phyloP scores from a whole-genome alignment of 2,888 invertebrate species.

The Laspeyria flexula region DNA sequence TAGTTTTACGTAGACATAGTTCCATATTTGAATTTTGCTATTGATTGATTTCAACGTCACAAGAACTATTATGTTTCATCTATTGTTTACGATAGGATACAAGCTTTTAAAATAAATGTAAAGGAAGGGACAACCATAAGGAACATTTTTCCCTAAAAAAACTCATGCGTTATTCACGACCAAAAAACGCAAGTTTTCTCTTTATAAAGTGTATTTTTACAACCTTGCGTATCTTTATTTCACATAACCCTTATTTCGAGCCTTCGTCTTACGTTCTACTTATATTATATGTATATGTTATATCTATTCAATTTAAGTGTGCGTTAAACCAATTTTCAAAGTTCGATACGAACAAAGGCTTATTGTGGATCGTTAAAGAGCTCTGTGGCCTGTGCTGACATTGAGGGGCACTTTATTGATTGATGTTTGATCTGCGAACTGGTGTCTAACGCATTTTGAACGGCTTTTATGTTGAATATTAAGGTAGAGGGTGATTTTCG shows the following conservation, averaged over 20 bases:
- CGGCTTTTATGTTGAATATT: background rate
- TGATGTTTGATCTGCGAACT: conserved; percentile 43
- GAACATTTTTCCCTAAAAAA: background rate
- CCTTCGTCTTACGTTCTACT: background rate
- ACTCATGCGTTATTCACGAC: background rate
- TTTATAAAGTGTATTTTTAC: background rate
- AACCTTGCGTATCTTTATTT: background rate
- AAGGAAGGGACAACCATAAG: background rate
- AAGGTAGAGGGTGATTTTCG: background rate
- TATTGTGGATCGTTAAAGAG: conserved; percentile 56
- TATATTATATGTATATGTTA: conserved; percentile 5
- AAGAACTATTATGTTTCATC: too few species aligned
- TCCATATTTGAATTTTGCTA: too few species aligned
- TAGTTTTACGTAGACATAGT: too few species aligned
- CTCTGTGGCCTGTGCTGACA: conserved; percentile 55
- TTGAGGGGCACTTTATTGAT: conserved; percentile 51
- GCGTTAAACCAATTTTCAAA: conserved; percentile 45
- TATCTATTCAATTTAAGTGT: conserved; percentile 29
- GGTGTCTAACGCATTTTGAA: conserved; percentile 13
- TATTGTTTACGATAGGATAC: too few species aligned
- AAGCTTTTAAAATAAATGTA: too few species aligned
- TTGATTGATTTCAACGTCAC: too few species aligned
- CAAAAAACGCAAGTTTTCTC: background rate
- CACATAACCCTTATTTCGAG: background rate
- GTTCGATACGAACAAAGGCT: conserved; percentile 48